phyloP scores from a whole-genome alignment of 2,113 vertebrate genomes.

The Lethenteron reissneri region DNA sequence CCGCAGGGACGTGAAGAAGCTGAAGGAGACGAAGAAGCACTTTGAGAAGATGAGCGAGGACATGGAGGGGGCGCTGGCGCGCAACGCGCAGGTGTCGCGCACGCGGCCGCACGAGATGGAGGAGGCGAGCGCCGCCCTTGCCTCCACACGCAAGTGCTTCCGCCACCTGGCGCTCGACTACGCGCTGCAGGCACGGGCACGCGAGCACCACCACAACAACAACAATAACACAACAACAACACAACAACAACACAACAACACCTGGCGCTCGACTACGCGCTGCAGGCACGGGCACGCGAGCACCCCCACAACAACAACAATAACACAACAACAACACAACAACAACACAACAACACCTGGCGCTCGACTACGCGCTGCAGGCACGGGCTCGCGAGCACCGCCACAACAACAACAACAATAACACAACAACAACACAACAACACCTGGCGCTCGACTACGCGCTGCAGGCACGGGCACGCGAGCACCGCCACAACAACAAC shows the following conservation, averaged over 20 bases:
- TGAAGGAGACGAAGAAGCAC: constrained; percentile 96
- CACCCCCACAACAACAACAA: too few species aligned
- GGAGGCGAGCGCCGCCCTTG: constrained; percentile 53
- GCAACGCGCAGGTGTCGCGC: constrained; percentile 72
- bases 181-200: constrained; percentile 54
- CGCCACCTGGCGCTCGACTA: constrained; percentile 79
- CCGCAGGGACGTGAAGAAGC: constrained; percentile 65
- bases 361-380: constrained; percentile 81
- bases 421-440: too few species aligned
- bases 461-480: too few species aligned
- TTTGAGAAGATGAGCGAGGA: constrained; percentile 78
- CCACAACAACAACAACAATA: too few species aligned
- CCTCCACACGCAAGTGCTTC: constrained; percentile 73
- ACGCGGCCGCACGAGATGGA: constrained; percentile 88
- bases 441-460: too few species aligned
- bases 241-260: constrained; percentile 21
- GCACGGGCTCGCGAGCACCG: constrained; percentile 19
- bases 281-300: constrained; percentile 40
- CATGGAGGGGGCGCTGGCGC: constrained; percentile 74
- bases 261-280: constrained; percentile 70
- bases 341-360: constrained; percentile 33
- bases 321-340: too few species aligned
- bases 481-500: too few species aligned
- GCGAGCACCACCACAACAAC: too few species aligned
- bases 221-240: too few species aligned